Conservation (phyloP, 2,113 vertebrate genomes). For the Gopherus flavomarginatus region DNA sequence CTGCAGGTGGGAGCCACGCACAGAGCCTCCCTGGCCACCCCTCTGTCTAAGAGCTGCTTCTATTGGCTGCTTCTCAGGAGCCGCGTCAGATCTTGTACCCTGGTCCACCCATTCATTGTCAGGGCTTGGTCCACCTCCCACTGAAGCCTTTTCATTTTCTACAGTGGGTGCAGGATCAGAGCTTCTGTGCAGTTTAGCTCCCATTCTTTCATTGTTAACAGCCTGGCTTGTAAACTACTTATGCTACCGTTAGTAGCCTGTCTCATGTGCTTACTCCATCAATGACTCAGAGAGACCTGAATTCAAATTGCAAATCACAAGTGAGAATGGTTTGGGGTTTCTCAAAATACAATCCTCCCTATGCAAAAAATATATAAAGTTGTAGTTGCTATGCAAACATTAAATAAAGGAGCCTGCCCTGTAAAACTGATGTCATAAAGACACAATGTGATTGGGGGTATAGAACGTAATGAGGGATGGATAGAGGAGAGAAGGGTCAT, state of each 20-base stretch:
- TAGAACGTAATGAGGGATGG: not conserved
- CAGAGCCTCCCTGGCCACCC: too few relatives aligned
- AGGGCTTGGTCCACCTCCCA: not conserved
- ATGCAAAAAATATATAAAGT: not conserved
- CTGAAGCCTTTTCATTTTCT: not conserved
- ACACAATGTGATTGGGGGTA: fast-evolving
- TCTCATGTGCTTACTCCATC: not conserved
- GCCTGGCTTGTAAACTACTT: not conserved
- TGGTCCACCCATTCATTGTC: not conserved
- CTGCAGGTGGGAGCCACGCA: too few relatives aligned
- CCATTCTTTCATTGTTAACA: not conserved
- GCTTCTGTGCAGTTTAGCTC: not conserved
- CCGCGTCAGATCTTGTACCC: not conserved
- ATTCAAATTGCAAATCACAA: not conserved
- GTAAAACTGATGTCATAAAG: not conserved
- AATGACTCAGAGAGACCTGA: not conserved
- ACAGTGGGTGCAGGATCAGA: not conserved
- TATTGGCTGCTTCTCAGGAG: too few relatives aligned
- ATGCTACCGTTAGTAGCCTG: not conserved
- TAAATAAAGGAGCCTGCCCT: not conserved
- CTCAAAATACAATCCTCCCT: not conserved
- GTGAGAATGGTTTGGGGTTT: not conserved
- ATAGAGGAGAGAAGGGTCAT: not conserved
- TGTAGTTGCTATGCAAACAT: not conserved
- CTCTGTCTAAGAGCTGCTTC: too few relatives aligned